A percentile compares a stretch with the other conserved stretches of the same genome.
Conservation (phyloP, 2,113 vertebrate genomes). For the Sarotherodon lohbergeri region DNA sequence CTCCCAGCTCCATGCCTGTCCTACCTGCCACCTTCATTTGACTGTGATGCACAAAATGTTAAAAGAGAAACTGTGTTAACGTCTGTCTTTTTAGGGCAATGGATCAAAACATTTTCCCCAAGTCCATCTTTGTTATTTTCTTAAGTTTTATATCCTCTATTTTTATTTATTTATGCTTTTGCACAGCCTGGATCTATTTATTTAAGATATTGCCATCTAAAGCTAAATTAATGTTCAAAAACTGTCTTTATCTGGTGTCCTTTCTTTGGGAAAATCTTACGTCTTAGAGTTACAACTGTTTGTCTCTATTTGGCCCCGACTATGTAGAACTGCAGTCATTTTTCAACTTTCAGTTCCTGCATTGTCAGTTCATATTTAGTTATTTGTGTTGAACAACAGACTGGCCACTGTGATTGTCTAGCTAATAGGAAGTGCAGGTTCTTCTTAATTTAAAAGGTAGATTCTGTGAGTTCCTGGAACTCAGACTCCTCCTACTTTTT, state of each 20-base stretch:
- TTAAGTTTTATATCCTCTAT: background rate
- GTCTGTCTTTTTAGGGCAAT: background rate
- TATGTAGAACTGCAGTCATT: background rate
- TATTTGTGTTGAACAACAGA: slow-evolving; percentile 40
- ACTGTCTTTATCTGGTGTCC: slow-evolving; percentile 6
- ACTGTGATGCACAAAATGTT: slow-evolving; percentile 33
- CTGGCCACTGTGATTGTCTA: slow-evolving; percentile 62
- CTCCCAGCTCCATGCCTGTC: background rate
- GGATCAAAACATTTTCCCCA: background rate
- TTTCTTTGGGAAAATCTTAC: background rate
- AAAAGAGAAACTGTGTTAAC: background rate
- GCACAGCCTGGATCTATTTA: slow-evolving; percentile 45
- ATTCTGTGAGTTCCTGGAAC: background rate
- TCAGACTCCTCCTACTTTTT: slow-evolving; percentile 10
- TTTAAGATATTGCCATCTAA: slow-evolving; percentile 29
- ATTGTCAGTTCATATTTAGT: background rate
- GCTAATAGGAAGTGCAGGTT: slow-evolving; percentile 13
- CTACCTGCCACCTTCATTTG: background rate
- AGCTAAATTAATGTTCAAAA: slow-evolving; percentile 33
- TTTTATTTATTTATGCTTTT: slow-evolving; percentile 40
- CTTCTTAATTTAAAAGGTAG: background rate
- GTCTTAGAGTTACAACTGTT: background rate
- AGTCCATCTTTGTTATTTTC: slow-evolving; percentile 17
- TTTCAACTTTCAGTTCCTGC: background rate
- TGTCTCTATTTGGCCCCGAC: slow-evolving; percentile 13